These are phyloP conservation scores for Egretta garzetta DNA, from an alignment of 2,113 vertebrate species.

Conservation along the genomic window DNA sequence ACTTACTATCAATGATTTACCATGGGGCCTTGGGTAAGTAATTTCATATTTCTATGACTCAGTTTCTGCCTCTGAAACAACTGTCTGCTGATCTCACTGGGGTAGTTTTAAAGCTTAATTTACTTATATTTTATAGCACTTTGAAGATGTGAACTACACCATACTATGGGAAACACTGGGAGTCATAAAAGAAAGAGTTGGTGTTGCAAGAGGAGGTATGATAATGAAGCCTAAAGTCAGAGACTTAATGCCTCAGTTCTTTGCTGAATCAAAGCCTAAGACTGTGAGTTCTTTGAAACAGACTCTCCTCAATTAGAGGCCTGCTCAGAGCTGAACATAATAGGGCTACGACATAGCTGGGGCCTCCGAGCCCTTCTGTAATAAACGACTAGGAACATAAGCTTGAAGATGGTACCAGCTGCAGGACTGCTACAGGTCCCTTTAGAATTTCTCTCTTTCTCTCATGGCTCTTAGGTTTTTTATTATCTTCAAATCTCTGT, in stretches of 20 bases:
- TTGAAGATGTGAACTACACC: constrained; percentile 61
- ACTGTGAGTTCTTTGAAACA: constrained; percentile 58
- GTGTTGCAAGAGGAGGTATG: constrained; percentile 64
- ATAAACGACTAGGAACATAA: background rate
- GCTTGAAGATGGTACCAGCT: constrained; percentile 4
- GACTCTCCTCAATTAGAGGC: constrained; percentile 57
- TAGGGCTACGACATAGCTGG: constrained; percentile 8
- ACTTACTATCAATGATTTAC: constrained; percentile 37
- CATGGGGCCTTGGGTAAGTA: background rate
- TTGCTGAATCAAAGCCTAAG: constrained; percentile 60
- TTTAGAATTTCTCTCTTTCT: constrained; percentile 2
- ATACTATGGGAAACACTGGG: constrained; percentile 39
- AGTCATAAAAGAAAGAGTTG: constrained; percentile 54
- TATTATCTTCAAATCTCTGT: constrained; percentile 20
- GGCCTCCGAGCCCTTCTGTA: background rate
- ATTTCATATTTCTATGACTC: constrained; percentile 38
- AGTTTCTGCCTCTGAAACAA: constrained; percentile 41
- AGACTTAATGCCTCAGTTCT: constrained; percentile 56
- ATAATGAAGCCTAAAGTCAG: constrained; percentile 66
- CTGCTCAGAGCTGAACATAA: constrained; percentile 33
- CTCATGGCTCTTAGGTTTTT: background rate
- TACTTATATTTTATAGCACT: constrained; percentile 58
- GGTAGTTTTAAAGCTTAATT: constrained; percentile 53
- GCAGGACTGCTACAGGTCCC: background rate
- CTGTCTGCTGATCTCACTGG: constrained; percentile 49